phyloP scores from a whole-genome alignment of 2,113 vertebrate species.

The Psettodes erumei region DNA sequence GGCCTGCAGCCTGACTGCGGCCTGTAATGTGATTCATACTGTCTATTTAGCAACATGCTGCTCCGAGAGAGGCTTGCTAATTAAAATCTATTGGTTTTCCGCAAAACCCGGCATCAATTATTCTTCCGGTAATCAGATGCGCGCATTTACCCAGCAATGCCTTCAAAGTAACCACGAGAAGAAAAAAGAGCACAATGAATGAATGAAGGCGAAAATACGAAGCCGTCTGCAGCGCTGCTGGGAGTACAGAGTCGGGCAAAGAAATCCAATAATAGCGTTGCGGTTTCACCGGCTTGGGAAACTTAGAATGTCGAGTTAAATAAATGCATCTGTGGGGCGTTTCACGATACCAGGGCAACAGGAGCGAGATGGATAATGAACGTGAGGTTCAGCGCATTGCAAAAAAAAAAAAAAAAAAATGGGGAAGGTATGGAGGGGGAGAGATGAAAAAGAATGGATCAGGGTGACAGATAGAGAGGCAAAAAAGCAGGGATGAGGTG shows the following conservation, averaged over 20 bases:
- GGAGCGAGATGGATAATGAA: constrained; percentile 18
- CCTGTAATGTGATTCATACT: constrained; percentile 54
- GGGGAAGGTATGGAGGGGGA: background rate
- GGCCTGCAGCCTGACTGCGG: constrained; percentile 30
- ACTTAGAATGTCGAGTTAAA: constrained; percentile 36
- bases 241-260: constrained; percentile 33
- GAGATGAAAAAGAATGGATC: constrained; percentile 9
- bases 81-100: constrained; percentile 69
- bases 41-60: constrained; percentile 61
- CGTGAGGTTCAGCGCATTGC: background rate
- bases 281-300: constrained; percentile 46
- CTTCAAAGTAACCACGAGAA: constrained; percentile 52
- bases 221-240: constrained; percentile 22
- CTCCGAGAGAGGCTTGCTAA: constrained; percentile 60
- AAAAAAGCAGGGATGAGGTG: background rate
- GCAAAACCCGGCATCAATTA: constrained; percentile 62
- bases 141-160: constrained; percentile 52
- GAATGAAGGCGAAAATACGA: constrained; percentile 32
- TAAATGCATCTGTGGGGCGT: constrained; percentile 6
- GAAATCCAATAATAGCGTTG: constrained; percentile 48
- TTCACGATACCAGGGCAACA: constrained; percentile 20
- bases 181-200: constrained; percentile 1
- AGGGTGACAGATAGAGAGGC: constrained; percentile 1
- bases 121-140: constrained; percentile 48
- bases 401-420: background rate